Base-by-base conservation (phyloP, 1,140 invertebrate species). In the Drosophila littoralis region DNA sequence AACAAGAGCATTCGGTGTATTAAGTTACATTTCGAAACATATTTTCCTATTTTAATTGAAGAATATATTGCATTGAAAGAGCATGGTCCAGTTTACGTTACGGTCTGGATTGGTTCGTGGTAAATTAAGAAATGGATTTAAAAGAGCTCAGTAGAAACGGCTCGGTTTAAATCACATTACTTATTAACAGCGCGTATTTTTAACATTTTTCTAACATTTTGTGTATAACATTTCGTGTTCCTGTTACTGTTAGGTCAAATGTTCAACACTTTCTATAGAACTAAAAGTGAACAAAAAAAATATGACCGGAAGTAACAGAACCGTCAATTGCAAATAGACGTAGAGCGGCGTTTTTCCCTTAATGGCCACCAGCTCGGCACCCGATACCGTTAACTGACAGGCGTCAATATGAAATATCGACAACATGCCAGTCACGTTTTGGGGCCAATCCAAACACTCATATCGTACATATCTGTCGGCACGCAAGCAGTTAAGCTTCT, bases 341-440 rank as follows among this genome's bases (percentile, higher is more conserved):
- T 58, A 58, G 43, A 54, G 55, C 28, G 22, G 32, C 33, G 45
- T 42, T 32, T 32, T 50, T 17, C 9, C 38, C 45, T 57, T 58
- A 64, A 72, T 57, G 45, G 69, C 35, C 43, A 55, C 8, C 38
- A 33, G n/a, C 22, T 15, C 15, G 51, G 42, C 42, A 36, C 33
- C 10, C 33, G 43, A 35, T 57, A 70, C 72, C 66, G 72, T 70
- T 75, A 67, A 55, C 48, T 60, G 63, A 12, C 51, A 15, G 12
- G 40, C 36, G 57, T 50, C 8, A 38, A 73, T 52, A 52, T 22
- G 51, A 46, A 64, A 58, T 42, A 73, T 46, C 36, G 70, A 64
- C 67, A 52, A 38, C 28, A 81, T 81, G 67, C 78, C 60, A 35
- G 81, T 83, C 81, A 83, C 81, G 81, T 83, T 84, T 84, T 65